A percentile compares a stretch with the other conserved stretches of the same genome.
These are phyloP conservation scores for Heliconius congener DNA, from an alignment of 1,140 invertebrate species.

Conservation along the genomic window DNA sequence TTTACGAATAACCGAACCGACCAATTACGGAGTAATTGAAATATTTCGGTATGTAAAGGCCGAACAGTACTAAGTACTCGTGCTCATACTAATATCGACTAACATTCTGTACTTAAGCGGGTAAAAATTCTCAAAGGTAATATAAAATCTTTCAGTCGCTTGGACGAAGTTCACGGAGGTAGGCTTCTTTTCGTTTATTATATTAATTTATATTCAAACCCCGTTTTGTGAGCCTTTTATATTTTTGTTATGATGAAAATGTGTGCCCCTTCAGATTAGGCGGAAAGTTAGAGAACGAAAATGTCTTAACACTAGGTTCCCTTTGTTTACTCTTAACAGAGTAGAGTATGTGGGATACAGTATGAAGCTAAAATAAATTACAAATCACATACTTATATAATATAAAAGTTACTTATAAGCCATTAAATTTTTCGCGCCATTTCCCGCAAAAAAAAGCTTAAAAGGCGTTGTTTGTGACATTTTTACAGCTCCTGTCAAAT, in stretches of 20 bases:
- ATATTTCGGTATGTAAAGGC: background rate
- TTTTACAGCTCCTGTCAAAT: no score
- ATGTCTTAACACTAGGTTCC: no score
- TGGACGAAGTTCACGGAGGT: background rate
- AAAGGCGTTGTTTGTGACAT: no score
- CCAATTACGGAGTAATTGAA: background rate
- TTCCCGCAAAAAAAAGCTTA: no score
- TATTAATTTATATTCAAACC: slow-evolving; percentile 25
- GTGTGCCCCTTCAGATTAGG: no score
- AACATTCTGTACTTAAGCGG: background rate
- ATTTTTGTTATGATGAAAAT: background rate
- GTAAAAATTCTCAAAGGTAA: slow-evolving; percentile 23
- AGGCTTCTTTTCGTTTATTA: slow-evolving; percentile 6
- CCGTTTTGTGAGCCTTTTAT: background rate
- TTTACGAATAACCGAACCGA: background rate
- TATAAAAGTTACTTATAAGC: no score
- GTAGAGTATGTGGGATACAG: no score
- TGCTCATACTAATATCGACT: background rate
- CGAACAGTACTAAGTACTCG: background rate
- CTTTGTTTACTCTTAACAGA: no score
- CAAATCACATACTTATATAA: no score
- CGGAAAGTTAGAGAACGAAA: no score
- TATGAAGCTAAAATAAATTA: no score
- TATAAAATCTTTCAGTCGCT: slow-evolving; percentile 19
- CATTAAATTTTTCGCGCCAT: no score